Evolutionary conservation across 2,888 invertebrate genomes (phyloP), one percentile per base, ranked within the genome.

Genomic region (Caenorhabditis plicata): DNA sequence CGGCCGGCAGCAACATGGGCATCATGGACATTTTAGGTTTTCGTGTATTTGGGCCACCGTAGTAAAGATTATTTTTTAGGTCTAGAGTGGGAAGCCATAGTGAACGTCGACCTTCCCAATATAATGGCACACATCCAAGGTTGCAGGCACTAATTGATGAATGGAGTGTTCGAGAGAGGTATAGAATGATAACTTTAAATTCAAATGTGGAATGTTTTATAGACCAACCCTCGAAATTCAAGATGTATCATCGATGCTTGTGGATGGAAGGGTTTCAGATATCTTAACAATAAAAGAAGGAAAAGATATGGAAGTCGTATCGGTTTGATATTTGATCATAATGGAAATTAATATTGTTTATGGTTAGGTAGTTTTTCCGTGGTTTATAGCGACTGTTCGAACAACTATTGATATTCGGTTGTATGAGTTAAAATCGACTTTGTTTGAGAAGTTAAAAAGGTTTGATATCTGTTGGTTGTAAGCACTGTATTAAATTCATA

Each of bases 361-460:
- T 29, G 29, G 7, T 5, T 17, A 33, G 33, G n/a, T 33, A 5
- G 4, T 63, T 8, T 64, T 70, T 29, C 70, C 70, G 2, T 70
- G 67, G 70, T 65, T 70, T 38, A 19, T 57, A n/a, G 64, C 66
- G 9, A 64, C 66, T 15, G 64, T 73, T 11, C 52, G 60, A 48
- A 53, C 50, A 17, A 56, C 51, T 4, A 22, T 60, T 15, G 61
- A 64, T 8, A 43, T 68, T 11, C 64, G 69, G 13, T 35, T 77
- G 5, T 55, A 44, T 9, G 62, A 60, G 2, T 50, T 75, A 48
- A 75, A 42, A 42, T 22, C 29, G 13, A 9, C 8, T 27, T 27
- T 27, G 29, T 27, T 27, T 27, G 13, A 20, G n/a, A 20, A 42
- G 35, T 40, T 74, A n/a, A n/a, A n/a, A n/a, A n/a, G n/a, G n/a